Conservation (phyloP, 1,140 invertebrate species). For the Procambarus clarkii region DNA sequence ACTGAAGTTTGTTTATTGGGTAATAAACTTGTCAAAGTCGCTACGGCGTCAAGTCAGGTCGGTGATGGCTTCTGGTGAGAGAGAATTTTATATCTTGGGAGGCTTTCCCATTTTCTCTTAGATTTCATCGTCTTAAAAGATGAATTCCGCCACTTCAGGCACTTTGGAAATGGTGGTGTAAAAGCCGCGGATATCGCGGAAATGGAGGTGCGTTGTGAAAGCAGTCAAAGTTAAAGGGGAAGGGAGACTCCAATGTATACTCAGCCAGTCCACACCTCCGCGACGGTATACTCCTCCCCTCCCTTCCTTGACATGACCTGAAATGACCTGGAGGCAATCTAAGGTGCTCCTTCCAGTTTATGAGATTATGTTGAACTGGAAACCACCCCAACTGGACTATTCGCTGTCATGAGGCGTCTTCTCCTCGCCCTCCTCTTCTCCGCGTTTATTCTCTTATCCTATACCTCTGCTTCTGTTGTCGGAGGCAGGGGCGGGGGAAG, state of each 20-base stretch:
- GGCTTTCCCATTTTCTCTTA: conserved; percentile 5
- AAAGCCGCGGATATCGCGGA: conserved; percentile 2
- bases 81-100: background rate
- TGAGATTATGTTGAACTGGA: conserved; percentile 62
- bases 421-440: conserved; percentile 39
- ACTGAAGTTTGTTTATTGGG: too few relatives aligned
- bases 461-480: conserved; percentile 41
- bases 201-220: conserved; percentile 36
- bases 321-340: conserved; percentile 53
- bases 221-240: conserved; percentile 27
- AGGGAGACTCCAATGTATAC: conserved; percentile 21
- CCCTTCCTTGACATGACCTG: conserved; percentile 49
- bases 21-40: too few relatives aligned
- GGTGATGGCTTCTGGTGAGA: conserved; percentile 27
- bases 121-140: conserved; percentile 18
- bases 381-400: conserved; percentile 32
- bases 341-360: conserved; percentile 40
- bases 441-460: conserved; percentile 51
- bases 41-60: too few relatives aligned
- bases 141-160: conserved; percentile 20
- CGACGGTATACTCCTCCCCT: conserved; percentile 23
- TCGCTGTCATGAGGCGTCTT: conserved; percentile 64
- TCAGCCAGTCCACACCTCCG: background rate
- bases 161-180: conserved; percentile 47
- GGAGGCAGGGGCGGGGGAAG: conserved; percentile 51